Base-by-base conservation (phyloP, 2,797 vertebrate genomes). In the Anableps anableps region DNA sequence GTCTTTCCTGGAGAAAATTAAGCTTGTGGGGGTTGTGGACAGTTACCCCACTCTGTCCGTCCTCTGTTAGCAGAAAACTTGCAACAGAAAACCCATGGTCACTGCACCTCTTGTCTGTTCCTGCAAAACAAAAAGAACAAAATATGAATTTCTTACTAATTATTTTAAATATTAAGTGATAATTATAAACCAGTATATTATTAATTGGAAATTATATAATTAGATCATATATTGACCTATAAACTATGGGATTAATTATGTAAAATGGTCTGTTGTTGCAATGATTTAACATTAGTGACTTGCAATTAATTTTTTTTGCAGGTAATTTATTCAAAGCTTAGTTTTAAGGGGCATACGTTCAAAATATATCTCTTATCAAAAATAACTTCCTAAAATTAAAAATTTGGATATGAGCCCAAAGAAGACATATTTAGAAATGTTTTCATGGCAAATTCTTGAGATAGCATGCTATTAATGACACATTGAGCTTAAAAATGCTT, bases 21-120 rank as follows among this genome's bases (percentile, higher is more conserved):
- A 77, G 83, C 70, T 75, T 41, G 79, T 79, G 58, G 78, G 79
- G 77, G 78, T 71, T 87, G 82, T 80, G 83, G 89, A 87, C 81
- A 17, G 72, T 43, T 60, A 83, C 83, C 83, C 83, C 21, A 2
- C 70, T 82, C 21, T 36, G 77, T 85, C 72, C 38, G 78, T 81
- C 80, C 68, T 74, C 76, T 83, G 86, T 84, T 89, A 90, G 82
- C 85, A 92, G 78, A 53, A 89, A 83, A 75, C 81, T 79, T 41
- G 75, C 76, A 73, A 66, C 43, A 81, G 68, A 70, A 72, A 80
- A 72, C 60, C 83, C 93, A 92, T 92, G 82, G 53, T 83, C 77
- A 78, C 79, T 47, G 45, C 74, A 85, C n/a, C 45, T 62, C 16
- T 47, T 31, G 43, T n/a, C 10, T 72, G 88, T 80, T 75, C 43